Evolutionary conservation across 2,888 invertebrate species (phyloP), one percentile per base, ranked within the genome.

Genomic region (Melinaea marsaeus): DNA sequence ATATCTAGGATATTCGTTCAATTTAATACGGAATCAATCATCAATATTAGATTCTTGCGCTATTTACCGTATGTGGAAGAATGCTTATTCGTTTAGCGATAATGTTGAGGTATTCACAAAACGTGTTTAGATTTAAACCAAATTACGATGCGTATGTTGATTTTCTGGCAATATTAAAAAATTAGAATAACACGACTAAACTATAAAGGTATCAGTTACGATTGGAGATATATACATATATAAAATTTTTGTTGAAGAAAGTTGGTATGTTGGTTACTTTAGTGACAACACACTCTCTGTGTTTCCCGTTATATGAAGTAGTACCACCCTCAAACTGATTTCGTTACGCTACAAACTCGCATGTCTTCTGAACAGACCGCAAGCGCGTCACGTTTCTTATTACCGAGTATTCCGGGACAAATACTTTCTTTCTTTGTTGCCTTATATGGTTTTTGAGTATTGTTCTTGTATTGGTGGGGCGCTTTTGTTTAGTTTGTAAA

Each of bases 11-110:
- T 7, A 32, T 51, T 51, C 51, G 7, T 7, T 9, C 32, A 32
- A 32, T 11, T 6, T 51, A 32, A 51, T 51, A 51, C 9, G 32
- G 7, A 51, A 51, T 51, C 51, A 32, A 51, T 51, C 51, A 51
- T 51, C 51, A 51, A 51, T 51, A 51, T 51, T 51, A 32, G 51
- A 51, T 51, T 51, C 32, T 51, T 51, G 22, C 51, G 51, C 51
- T 51, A 32, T 51, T 51, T 51, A 51, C 32, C 51, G 51, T 42
- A 11, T 42, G 42, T 51, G 32, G 51, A 51, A 32, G 51, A 51
- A 51, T 51, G 51, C 32, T 32, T 32, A 32, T 32, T 32, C 51
- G 51, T 51, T 51, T 51, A 32, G 51, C 32, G 11, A 3, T 51
- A 51, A 51, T 32, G 32, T n/a, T 51, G 51, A 32, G 2, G 51